A percentile compares a stretch with the other conserved stretches of the same genome.
phyloP scores from a whole-genome alignment of 1,140 invertebrate genomes.

The Diachasma alloeum region DNA sequence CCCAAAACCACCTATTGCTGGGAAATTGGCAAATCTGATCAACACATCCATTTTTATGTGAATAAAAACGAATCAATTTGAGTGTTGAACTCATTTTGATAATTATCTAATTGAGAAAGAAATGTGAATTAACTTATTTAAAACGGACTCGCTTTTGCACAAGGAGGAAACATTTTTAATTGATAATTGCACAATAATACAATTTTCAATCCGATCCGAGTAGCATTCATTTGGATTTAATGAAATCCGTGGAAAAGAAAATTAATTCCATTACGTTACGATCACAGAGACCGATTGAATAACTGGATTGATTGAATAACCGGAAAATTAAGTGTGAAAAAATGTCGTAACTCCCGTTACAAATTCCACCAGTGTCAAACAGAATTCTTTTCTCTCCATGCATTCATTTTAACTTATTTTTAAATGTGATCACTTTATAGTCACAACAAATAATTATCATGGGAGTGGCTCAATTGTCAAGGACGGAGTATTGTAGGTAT shows the following conservation, averaged over 20 bases:
- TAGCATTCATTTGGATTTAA: background rate
- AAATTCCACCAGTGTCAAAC: background rate
- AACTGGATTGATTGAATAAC: background rate
- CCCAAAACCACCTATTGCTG: too few species aligned
- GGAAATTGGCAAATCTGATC: too few species aligned
- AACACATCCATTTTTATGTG: too few species aligned
- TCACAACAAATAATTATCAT: constrained; percentile 21
- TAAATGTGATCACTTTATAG: background rate
- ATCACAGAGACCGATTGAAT: background rate
- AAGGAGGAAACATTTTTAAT: too few species aligned
- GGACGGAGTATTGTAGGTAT: constrained; percentile 32
- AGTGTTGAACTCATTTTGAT: too few species aligned
- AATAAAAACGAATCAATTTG: too few species aligned
- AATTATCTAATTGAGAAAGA: too few species aligned
- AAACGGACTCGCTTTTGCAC: too few species aligned
- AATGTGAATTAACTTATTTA: too few species aligned
- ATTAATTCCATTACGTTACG: constrained; percentile 1
- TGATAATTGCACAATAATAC: background rate
- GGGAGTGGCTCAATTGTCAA: constrained; percentile 33
- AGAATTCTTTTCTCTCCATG: background rate
- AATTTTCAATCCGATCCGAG: background rate
- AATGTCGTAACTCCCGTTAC: background rate
- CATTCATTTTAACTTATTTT: background rate
- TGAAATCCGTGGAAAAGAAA: background rate
- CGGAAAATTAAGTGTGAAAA: background rate